Percentiles rank a stretch among this genome's conserved stretches.
These are phyloP conservation scores for Picathartes gymnocephalus DNA, from an alignment of 2,113 vertebrate species.

Conservation along the genomic window DNA sequence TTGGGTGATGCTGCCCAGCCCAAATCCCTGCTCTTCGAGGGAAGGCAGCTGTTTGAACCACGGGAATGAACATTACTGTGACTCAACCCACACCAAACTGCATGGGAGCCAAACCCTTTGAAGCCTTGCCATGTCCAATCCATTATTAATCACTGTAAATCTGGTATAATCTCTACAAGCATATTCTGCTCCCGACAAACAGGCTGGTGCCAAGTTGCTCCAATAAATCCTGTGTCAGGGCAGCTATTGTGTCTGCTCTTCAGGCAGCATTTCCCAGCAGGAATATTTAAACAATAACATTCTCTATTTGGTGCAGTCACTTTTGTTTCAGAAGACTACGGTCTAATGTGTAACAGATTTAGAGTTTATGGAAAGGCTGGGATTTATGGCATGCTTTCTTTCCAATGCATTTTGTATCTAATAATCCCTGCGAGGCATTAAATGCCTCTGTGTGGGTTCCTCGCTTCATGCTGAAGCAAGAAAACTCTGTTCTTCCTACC, in stretches of 20 bases:
- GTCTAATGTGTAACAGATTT: not conserved
- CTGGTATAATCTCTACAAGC: constrained; percentile 70
- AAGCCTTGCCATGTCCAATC: constrained; percentile 22
- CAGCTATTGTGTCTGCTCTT: constrained; percentile 38
- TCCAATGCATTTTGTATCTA: not conserved
- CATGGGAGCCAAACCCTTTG: not conserved
- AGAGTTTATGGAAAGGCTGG: not conserved
- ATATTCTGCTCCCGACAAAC: constrained; percentile 59
- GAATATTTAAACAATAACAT: constrained; percentile 66
- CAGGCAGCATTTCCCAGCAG: constrained; percentile 55
- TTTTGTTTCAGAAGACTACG: constrained; percentile 46
- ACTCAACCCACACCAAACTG: not conserved
- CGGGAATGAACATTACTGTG: not conserved
- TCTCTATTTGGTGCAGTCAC: constrained; percentile 28
- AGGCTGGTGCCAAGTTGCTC: constrained; percentile 43
- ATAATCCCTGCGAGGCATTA: not conserved
- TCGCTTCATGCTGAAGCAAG: not conserved
- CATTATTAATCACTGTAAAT: constrained; percentile 71
- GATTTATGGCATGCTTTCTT: not conserved
- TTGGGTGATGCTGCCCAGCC: not conserved
- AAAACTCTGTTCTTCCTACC: not conserved
- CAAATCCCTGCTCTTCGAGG: not conserved
- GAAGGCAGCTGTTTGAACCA: not conserved
- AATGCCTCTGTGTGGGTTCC: not conserved
- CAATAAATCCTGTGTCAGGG: constrained; percentile 55